Evolutionary conservation across 2,113 vertebrate genomes (phyloP).

Genomic region (Peromyscus leucopus): DNA sequence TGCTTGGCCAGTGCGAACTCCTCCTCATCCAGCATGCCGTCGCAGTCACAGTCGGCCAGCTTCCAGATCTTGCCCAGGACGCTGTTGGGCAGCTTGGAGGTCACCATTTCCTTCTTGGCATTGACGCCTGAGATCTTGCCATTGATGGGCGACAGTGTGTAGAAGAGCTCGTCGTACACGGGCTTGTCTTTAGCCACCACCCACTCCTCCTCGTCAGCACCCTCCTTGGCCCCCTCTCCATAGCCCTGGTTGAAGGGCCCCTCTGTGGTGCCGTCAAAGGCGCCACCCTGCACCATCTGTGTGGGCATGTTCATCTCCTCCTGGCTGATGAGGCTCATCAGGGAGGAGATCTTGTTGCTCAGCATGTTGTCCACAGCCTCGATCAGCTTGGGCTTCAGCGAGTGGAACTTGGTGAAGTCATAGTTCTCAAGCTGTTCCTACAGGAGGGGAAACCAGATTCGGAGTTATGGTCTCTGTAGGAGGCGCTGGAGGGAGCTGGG

Average conservation of each 20-base stretch:
- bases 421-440: constrained; percentile 96
- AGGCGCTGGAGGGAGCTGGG: background rate
- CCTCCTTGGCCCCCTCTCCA: constrained; percentile 96
- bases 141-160: constrained; percentile 95
- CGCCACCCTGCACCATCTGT: constrained; percentile 93
- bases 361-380: constrained; percentile 98
- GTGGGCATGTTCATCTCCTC: constrained; percentile 93
- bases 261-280: constrained; percentile 95
- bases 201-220: constrained; percentile 96
- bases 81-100: constrained; percentile 96
- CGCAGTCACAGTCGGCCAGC: constrained; percentile 94
- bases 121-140: constrained; percentile 96
- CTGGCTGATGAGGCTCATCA: constrained; percentile 95
- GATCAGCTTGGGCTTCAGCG: constrained; percentile 96
- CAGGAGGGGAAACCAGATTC: constrained; percentile 52
- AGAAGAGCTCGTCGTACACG: constrained; percentile 98
- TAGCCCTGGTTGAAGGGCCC: constrained; percentile 97
- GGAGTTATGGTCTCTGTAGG: background rate
- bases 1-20: constrained; percentile 98
- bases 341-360: constrained; percentile 92
- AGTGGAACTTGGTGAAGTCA: constrained; percentile 97
- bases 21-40: constrained; percentile 98
- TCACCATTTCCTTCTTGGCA: constrained; percentile 98
- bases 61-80: constrained; percentile 99
- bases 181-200: constrained; percentile 97